Evolutionary conservation across 2,888 invertebrate species (phyloP), one percentile per base, ranked within the genome.

Genomic region (Oeneis ivallda): DNA sequence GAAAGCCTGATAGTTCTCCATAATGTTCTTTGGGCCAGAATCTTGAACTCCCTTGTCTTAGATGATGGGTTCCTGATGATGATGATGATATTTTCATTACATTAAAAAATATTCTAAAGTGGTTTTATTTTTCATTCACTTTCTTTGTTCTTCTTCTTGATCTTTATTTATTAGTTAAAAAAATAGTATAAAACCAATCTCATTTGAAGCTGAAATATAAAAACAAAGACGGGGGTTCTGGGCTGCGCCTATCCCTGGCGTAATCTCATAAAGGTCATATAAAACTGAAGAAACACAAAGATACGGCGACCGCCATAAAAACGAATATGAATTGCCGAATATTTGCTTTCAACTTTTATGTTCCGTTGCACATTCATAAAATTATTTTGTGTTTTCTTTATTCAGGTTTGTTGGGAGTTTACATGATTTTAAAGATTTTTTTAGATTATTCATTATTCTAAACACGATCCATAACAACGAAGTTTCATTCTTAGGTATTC

Each of bases 251-350:
- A 56, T 62, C 54, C 65, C 62, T 64, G 62, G 83, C 43, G 75
- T 78, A 81, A 79, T 74, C 79, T 77, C 77, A 81, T 84, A 83
- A 84, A 82, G 83, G 84, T 83, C 84, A 76, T 83, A 87, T 87
- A 88, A 87, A 88, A 82, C 78, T 78, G 77, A 73, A 80, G 79
- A 84, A 82, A 85, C 82, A 83, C 83, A 83, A 79, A 85, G 84
- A 88, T 87, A 86, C 78, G 84, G 82, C 80, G 81, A 77, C 79
- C 82, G 75, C 80, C 76, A 85, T 89, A 88, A 88, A 89, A 89
- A 77, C 71, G 75, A 81, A 86, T 85, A 85, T 84, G 84, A 85
- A 87, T 86, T 83, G 82, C 81, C 80, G 82, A 82, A 81, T 82
- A 84, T 87, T 85, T 82, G 83, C 81, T 83, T 81, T 84, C 82